Evolutionary conservation across 2,113 vertebrate genomes (phyloP).

Genomic region (Chloroceryle aenea): DNA sequence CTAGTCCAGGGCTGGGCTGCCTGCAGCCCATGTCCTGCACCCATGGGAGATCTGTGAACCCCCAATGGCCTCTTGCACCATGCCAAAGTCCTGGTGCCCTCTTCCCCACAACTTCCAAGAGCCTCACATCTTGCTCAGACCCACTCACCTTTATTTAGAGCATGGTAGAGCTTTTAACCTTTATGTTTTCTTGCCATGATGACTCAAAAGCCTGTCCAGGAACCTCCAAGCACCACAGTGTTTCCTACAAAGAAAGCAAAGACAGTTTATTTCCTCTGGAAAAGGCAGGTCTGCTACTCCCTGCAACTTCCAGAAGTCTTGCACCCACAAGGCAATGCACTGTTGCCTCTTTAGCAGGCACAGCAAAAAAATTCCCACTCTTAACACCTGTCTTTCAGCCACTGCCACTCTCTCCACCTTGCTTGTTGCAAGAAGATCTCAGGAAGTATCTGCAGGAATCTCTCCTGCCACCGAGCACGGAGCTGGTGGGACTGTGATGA

Average conservation of each 20-base stretch:
- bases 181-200: not conserved
- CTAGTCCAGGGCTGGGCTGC: not conserved
- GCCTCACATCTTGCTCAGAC: not conserved
- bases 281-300: no score
- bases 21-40: not conserved
- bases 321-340: accelerated
- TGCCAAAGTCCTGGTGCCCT: not conserved
- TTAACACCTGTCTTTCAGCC: accelerated
- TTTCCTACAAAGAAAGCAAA: not conserved
- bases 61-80: no score
- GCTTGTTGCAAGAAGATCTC: not conserved
- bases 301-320: not conserved
- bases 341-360: not conserved
- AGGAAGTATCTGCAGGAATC: not conserved
- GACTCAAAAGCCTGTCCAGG: not conserved
- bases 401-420: not conserved
- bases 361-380: no score
- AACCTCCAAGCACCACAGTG: not conserved
- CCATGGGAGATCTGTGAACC: not conserved
- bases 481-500: not conserved
- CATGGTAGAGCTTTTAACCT: not conserved
- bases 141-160: not conserved
- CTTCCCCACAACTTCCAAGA: not conserved
- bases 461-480: not conserved
- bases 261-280: no score